Evolutionary conservation across 2,113 vertebrate genomes (phyloP).

Genomic region (Onychostruthus taczanowskii): DNA sequence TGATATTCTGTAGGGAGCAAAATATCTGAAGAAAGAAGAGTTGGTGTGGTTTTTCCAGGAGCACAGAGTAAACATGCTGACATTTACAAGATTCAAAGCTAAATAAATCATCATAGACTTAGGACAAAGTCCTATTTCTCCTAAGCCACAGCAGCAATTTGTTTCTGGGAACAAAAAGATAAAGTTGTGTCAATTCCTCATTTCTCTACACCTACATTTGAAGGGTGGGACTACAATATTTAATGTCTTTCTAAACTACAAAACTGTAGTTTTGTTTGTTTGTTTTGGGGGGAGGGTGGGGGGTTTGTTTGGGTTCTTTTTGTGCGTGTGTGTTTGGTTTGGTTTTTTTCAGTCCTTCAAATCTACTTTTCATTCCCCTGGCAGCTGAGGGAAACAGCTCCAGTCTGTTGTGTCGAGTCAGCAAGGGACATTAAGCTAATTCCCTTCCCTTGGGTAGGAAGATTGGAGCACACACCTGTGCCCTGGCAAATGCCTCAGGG

Average conservation of each 20-base stretch:
- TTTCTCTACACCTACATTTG: neutral
- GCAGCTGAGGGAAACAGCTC: neutral
- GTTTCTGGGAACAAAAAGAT: neutral
- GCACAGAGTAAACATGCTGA: neutral
- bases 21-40: neutral
- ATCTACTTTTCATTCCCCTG: neutral
- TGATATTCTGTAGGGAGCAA: neutral
- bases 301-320: neutral
- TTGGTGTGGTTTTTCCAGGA: neutral
- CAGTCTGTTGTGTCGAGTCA: neutral
- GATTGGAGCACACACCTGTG: neutral
- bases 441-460: neutral
- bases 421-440: neutral
- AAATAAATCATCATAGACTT: neutral
- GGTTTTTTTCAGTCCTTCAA: neutral
- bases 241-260: neutral
- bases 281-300: rapidly evolving
- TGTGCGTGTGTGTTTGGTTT: neutral
- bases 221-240: neutral
- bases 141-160: neutral
- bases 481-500: neutral
- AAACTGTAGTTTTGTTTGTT: neutral
- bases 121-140: neutral
- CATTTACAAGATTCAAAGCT: neutral
- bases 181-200: neutral